A percentile compares a stretch with the other conserved stretches of the same genome.
Conservation (phyloP, 2,888 invertebrate genomes). For the Diarsia rubi region DNA sequence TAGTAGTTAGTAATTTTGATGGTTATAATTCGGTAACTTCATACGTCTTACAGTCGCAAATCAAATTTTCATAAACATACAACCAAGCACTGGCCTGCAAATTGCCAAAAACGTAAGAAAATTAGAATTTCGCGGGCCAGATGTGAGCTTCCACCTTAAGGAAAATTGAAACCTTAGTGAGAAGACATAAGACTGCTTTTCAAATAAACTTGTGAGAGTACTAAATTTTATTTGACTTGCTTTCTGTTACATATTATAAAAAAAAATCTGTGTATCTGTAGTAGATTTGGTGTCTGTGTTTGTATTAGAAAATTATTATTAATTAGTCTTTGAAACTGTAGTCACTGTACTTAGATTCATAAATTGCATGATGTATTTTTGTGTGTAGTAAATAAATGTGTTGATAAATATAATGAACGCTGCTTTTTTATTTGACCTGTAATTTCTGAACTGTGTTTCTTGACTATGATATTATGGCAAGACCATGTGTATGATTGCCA, state of each 20-base stretch:
- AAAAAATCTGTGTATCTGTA: conserved; percentile 5
- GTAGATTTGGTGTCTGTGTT: conserved; percentile 30
- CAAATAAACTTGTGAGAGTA: neutral
- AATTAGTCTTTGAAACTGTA: conserved; percentile 40
- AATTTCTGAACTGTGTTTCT: conserved; percentile 12
- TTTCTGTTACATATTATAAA: conserved; percentile 31
- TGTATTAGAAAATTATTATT: conserved; percentile 29
- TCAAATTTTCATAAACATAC: too few relatives aligned
- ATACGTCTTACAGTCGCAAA: too few relatives aligned
- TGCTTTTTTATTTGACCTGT: conserved; percentile 52
- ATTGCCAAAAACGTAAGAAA: too few relatives aligned
- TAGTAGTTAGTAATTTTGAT: too few relatives aligned
- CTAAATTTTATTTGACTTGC: conserved; percentile 3
- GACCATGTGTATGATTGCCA: neutral
- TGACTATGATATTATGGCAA: conserved; percentile 12
- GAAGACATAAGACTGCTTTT: conserved; percentile 10
- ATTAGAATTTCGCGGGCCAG: too few relatives aligned
- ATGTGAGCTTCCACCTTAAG: too few relatives aligned
- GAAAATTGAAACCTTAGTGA: conserved; percentile 6
- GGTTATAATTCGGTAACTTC: too few relatives aligned
- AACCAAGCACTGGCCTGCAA: too few relatives aligned
- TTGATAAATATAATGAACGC: conserved; percentile 8
- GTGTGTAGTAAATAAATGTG: conserved; percentile 54
- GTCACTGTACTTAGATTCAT: conserved; percentile 38
- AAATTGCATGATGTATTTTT: conserved; percentile 47